Conservation (phyloP, 2,888 invertebrate genomes). For the Synanthedon andrenaeformis region DNA sequence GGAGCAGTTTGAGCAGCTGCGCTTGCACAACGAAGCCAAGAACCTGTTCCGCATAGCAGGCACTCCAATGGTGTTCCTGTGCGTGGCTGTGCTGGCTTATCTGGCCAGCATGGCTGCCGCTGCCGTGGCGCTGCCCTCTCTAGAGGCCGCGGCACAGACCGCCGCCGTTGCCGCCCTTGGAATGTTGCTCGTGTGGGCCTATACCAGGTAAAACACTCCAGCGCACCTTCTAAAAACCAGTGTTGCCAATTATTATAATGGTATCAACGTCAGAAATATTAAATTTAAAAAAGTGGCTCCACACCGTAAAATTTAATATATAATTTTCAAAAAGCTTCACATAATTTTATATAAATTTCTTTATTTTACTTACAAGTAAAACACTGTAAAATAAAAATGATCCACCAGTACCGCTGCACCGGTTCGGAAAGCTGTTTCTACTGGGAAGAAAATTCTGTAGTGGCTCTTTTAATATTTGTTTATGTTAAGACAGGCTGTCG, state of each 20-base stretch:
- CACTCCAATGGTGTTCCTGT: constrained; percentile 91
- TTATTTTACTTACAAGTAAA: no score
- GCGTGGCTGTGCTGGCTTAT: constrained; percentile 85
- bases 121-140: constrained; percentile 79
- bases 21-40: constrained; percentile 95
- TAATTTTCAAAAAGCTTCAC: no score
- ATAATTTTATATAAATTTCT: no score
- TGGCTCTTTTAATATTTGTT: no score
- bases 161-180: constrained; percentile 79
- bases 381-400: no score
- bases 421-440: no score
- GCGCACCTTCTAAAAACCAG: neutral
- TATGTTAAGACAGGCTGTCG: no score
- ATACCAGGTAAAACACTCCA: constrained; percentile 74
- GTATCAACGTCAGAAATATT: neutral
- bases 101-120: constrained; percentile 84
- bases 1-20: constrained; percentile 83
- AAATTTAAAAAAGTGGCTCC: no score
- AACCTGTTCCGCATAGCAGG: constrained; percentile 95
- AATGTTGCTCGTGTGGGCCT: constrained; percentile 85
- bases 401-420: no score
- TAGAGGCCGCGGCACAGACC: constrained; percentile 81
- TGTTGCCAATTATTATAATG: neutral
- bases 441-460: no score
- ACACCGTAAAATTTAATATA: no score